These are phyloP conservation scores for Mus pahari DNA, from an alignment of 2,113 vertebrate species.

Conservation along the genomic window DNA sequence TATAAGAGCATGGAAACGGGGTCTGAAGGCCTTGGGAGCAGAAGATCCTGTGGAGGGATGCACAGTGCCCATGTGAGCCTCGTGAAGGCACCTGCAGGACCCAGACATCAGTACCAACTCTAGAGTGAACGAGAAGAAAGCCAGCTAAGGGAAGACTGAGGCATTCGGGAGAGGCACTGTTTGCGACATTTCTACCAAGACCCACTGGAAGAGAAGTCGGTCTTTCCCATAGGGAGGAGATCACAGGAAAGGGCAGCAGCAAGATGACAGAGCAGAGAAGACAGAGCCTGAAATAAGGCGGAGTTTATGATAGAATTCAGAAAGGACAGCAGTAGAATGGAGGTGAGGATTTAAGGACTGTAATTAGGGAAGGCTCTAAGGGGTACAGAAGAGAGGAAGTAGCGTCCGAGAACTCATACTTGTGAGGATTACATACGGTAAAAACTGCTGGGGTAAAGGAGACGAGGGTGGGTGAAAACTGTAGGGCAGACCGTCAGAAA, in stretches of 20 bases:
- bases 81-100: neutral
- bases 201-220: slow-evolving; percentile 10
- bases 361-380: neutral
- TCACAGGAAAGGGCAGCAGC: neutral
- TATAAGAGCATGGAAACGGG: neutral
- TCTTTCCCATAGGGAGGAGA: neutral
- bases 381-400: neutral
- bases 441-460: neutral
- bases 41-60: neutral
- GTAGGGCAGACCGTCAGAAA: slow-evolving; percentile 27
- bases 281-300: neutral
- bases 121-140: neutral
- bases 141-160: neutral
- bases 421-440: neutral
- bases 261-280: neutral
- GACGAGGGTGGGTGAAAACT: neutral
- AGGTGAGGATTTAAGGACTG: neutral
- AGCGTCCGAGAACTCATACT: neutral
- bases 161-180: neutral
- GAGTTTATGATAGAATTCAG: neutral
- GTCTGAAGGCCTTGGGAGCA: neutral
- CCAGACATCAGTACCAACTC: neutral
- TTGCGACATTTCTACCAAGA: neutral
- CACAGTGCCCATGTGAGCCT: neutral
- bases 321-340: neutral